Conservation (phyloP, 2,888 invertebrate species). For the Seira ritae region DNA sequence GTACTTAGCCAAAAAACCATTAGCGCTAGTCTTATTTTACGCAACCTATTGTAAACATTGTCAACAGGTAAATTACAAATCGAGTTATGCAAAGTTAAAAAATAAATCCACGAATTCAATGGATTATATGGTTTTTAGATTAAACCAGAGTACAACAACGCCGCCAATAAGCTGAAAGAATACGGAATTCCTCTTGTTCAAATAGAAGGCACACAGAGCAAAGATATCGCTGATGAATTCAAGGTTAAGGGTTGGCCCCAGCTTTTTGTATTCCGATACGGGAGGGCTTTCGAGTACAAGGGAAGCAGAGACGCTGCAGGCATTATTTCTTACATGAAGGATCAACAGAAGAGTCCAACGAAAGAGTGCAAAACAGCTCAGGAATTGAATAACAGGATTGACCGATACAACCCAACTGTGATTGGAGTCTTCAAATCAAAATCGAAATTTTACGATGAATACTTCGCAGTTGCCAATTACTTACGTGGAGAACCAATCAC, state of each 20-base stretch:
- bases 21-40: slow-evolving; percentile 79
- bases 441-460: slow-evolving; percentile 76
- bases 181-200: slow-evolving; percentile 78
- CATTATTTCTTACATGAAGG: slow-evolving; percentile 78
- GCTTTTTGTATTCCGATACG: slow-evolving; percentile 76
- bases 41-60: slow-evolving; percentile 78
- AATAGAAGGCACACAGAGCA: slow-evolving; percentile 78
- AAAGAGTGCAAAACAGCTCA: slow-evolving; percentile 74
- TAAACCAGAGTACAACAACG: slow-evolving; percentile 78
- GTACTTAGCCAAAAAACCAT: slow-evolving; percentile 75
- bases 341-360: slow-evolving; percentile 77
- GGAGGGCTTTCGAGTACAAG: slow-evolving; percentile 77
- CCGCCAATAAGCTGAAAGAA: slow-evolving; percentile 76
- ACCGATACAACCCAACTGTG: slow-evolving; percentile 76
- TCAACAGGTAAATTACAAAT: slow-evolving; percentile 72
- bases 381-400: slow-evolving; percentile 75
- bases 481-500: slow-evolving; percentile 76
- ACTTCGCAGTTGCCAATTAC: slow-evolving; percentile 77
- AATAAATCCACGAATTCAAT: too few species aligned
- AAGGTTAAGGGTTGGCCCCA: slow-evolving; percentile 79
- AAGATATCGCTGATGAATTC: slow-evolving; percentile 77
- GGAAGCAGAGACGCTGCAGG: slow-evolving; percentile 76
- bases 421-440: slow-evolving; percentile 78
- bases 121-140: slow-evolving; percentile 77
- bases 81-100: too few species aligned